Evolutionary conservation across 2,888 invertebrate species (phyloP).

Genomic region (Bombylius discolor): DNA sequence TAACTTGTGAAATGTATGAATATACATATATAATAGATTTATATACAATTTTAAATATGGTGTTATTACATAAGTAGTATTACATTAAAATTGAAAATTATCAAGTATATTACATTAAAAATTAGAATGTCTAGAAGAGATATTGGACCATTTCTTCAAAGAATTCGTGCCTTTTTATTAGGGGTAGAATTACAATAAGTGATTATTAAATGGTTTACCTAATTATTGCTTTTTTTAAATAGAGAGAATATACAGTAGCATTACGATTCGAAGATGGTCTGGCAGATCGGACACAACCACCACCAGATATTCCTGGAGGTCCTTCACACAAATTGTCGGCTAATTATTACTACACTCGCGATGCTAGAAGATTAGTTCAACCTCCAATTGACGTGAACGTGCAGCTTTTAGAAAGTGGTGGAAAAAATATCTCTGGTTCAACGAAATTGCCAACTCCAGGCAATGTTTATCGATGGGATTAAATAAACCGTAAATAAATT

Average conservation of each 20-base stretch:
- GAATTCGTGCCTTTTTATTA: slow-evolving; percentile 48
- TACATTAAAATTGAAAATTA: too few relatives aligned
- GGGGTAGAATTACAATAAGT: slow-evolving; percentile 37
- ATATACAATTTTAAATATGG: too few relatives aligned
- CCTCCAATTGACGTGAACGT: slow-evolving; percentile 29
- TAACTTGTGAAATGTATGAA: too few relatives aligned
- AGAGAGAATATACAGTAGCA: slow-evolving; percentile 49
- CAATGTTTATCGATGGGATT: slow-evolving; percentile 44
- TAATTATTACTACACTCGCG: slow-evolving; percentile 75
- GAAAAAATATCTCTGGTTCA: slow-evolving; percentile 22
- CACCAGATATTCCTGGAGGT: slow-evolving; percentile 69
- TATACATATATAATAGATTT: too few relatives aligned
- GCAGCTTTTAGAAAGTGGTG: slow-evolving; percentile 19
- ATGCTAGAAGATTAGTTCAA: slow-evolving; percentile 50
- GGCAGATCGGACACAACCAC: slow-evolving; percentile 66
- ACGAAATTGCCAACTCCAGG: slow-evolving; percentile 46
- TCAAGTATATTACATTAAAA: too few relatives aligned
- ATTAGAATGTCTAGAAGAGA: slow-evolving; percentile 42
- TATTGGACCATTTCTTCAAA: slow-evolving; percentile 50
- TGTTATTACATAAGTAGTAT: too few relatives aligned
- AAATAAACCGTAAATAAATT: too few relatives aligned
- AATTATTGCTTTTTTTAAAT: slow-evolving; percentile 5
- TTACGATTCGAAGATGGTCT: slow-evolving; percentile 54
- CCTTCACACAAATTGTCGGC: slow-evolving; percentile 60
- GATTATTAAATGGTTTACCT: background rate